These are phyloP conservation scores for Coluber constrictor DNA, from an alignment of 2,797 vertebrate genomes.

Conservation along the genomic window DNA sequence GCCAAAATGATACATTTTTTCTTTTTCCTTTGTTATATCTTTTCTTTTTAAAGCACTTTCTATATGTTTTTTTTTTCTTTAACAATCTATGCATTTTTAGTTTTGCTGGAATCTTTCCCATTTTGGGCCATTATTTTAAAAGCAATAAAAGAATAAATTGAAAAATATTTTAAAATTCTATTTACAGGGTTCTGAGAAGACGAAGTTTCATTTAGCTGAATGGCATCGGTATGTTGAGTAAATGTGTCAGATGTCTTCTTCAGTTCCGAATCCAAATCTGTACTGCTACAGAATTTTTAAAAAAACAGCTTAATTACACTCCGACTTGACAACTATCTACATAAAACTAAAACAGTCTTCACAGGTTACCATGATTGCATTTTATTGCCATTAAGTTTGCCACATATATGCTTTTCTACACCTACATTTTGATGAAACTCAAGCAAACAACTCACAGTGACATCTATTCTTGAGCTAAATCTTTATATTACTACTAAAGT, in stretches of 20 bases:
- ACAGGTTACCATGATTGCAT: neutral
- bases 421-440: neutral
- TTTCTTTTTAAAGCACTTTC: neutral
- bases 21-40: neutral
- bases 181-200: conserved; percentile 42
- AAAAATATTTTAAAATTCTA: neutral
- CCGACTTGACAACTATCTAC: neutral
- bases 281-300: conserved; percentile 7
- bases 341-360: neutral
- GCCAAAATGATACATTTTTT: neutral
- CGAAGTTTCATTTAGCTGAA: neutral
- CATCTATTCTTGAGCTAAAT: neutral
- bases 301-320: neutral
- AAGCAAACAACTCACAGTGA: neutral
- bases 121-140: neutral
- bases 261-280: neutral
- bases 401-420: neutral
- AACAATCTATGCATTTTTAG: neutral
- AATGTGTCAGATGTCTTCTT: neutral
- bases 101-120: neutral
- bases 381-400: neutral
- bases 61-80: neutral
- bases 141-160: neutral
- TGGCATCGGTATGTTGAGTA: neutral
- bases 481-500: neutral